A percentile compares a stretch with the other conserved stretches of the same genome.
Evolutionary conservation across 1,140 invertebrate species (phyloP).

Genomic region (Helicoverpa zea): DNA sequence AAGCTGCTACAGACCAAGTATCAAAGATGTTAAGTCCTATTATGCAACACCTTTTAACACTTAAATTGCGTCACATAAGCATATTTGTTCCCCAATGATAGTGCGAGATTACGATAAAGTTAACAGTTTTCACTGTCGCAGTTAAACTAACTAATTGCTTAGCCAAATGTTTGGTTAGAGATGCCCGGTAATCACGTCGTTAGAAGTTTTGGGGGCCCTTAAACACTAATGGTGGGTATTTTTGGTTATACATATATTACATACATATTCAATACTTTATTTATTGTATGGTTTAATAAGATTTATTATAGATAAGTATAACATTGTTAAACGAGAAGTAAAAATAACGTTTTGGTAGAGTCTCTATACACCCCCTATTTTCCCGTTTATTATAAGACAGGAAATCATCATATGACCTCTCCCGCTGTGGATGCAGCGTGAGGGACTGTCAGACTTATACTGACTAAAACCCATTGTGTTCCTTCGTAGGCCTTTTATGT

Average conservation of each 20-base stretch:
- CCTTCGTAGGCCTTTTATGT: no score
- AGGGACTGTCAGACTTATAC: not conserved
- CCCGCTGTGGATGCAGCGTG: not conserved
- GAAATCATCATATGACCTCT: not conserved
- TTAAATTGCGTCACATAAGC: conserved; percentile 21
- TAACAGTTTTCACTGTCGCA: conserved; percentile 32
- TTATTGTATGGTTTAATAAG: no score
- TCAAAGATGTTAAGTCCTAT: not conserved
- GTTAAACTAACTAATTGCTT: conserved; percentile 40
- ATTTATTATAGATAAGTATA: no score
- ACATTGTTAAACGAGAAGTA: no score
- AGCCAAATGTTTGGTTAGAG: conserved; percentile 21
- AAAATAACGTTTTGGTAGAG: no score
- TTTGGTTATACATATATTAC: no score
- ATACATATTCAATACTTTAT: no score
- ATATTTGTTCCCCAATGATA: conserved; percentile 1
- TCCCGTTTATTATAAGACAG: not conserved
- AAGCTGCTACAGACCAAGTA: no score
- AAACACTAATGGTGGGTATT: no score
- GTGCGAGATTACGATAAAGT: conserved; percentile 16
- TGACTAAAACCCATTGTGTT: no score
- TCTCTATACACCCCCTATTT: not conserved
- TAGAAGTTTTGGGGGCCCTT: conserved; percentile 13
- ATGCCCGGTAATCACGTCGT: conserved; percentile 23
- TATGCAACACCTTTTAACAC: conserved; percentile 11